Percentiles rank a stretch among this genome's conserved stretches.
Conservation (phyloP, 2,113 vertebrate genomes). For the Etia nguti region DNA sequence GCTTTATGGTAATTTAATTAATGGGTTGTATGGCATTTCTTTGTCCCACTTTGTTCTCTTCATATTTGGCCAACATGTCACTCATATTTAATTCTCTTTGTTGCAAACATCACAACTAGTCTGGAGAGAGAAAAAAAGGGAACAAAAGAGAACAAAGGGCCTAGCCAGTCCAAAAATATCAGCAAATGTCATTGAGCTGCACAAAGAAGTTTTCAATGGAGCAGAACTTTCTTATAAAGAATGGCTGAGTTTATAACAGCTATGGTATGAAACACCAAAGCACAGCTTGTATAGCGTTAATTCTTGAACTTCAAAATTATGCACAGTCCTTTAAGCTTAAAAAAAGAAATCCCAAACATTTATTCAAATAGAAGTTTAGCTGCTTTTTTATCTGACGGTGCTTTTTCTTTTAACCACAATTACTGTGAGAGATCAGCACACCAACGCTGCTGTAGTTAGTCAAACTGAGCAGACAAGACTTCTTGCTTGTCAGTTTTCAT, state of each 20-base stretch:
- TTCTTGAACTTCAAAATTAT: neutral
- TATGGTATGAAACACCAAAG: neutral
- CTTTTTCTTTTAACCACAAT: neutral
- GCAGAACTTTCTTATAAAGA: neutral
- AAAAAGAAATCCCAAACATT: neutral
- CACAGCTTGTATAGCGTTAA: neutral
- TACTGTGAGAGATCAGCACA: neutral
- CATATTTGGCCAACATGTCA: constrained; percentile 38
- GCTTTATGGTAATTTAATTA: constrained; percentile 32
- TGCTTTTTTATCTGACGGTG: neutral
- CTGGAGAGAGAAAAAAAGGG: neutral
- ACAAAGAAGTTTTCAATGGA: neutral
- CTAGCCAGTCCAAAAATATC: constrained; percentile 30
- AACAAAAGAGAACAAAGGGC: constrained; percentile 24
- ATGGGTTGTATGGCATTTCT: constrained; percentile 12
- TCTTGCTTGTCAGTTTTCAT: neutral
- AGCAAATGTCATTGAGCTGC: neutral
- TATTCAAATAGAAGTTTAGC: neutral
- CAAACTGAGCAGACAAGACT: neutral
- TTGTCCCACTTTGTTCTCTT: constrained; percentile 25
- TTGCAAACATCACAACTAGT: constrained; percentile 13
- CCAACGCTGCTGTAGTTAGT: neutral
- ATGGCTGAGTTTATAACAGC: neutral
- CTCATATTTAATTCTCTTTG: constrained; percentile 54
- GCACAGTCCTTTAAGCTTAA: neutral